Percentiles rank a stretch among this genome's conserved stretches.
Evolutionary conservation across 1,140 invertebrate genomes (phyloP).

Genomic region (Brachionus paranguensis): DNA sequence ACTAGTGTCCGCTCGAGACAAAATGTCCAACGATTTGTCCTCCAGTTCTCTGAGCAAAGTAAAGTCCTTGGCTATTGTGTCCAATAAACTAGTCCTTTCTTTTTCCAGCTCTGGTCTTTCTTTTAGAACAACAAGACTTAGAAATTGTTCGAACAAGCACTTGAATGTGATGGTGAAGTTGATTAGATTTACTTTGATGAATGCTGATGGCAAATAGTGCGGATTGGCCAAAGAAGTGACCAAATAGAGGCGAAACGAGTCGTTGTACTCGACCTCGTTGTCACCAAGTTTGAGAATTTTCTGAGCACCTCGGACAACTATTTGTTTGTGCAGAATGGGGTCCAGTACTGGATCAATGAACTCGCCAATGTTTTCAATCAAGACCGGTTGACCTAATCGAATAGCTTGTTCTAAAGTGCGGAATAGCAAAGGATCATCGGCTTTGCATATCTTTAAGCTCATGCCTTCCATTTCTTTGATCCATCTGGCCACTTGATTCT

Average conservation of each 20-base stretch:
- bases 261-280: slow-evolving; percentile 53
- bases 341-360: slow-evolving; percentile 55
- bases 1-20: slow-evolving; percentile 48
- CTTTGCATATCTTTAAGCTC: slow-evolving; percentile 47
- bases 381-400: slow-evolving; percentile 55
- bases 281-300: slow-evolving; percentile 50
- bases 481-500: slow-evolving; percentile 64
- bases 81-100: slow-evolving; percentile 48
- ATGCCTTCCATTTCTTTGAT: slow-evolving; percentile 51
- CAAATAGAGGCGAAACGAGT: slow-evolving; percentile 55
- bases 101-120: slow-evolving; percentile 52
- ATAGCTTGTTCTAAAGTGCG: slow-evolving; percentile 54
- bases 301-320: slow-evolving; percentile 42
- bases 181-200: slow-evolving; percentile 42
- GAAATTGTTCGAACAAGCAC: slow-evolving; percentile 53
- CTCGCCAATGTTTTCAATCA: slow-evolving; percentile 55
- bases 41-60: slow-evolving; percentile 50
- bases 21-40: slow-evolving; percentile 51
- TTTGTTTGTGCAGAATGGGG: slow-evolving; percentile 53
- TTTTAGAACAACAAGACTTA: slow-evolving; percentile 51
- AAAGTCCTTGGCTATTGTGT: slow-evolving; percentile 51
- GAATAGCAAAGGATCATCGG: slow-evolving; percentile 48
- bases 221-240: slow-evolving; percentile 54
- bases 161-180: slow-evolving; percentile 56
- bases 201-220: slow-evolving; percentile 55